Percentiles rank a stretch among this genome's conserved stretches.
Conservation (phyloP, 1,140 invertebrate species). For the Mycetomoellerius zeteki region DNA sequence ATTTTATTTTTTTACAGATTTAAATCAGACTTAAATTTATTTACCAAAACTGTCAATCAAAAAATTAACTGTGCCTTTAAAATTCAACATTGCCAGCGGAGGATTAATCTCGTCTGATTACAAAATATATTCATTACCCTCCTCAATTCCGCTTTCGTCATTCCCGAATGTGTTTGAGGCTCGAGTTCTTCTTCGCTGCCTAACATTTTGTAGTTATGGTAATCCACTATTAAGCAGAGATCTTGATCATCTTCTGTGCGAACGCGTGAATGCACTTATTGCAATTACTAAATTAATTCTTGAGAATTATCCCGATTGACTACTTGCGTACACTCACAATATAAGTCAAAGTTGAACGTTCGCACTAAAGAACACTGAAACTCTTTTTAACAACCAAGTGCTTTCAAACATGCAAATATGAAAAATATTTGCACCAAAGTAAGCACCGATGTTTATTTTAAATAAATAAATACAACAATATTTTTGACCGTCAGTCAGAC, state of each 20-base stretch:
- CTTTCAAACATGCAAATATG: background rate
- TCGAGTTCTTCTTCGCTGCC: conserved; percentile 86
- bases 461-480: background rate
- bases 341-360: background rate
- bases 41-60: no score
- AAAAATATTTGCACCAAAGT: conserved; percentile 12
- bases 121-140: conserved; percentile 78
- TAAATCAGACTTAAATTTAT: no score
- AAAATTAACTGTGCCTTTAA: background rate
- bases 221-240: conserved; percentile 83
- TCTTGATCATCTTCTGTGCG: background rate
- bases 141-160: conserved; percentile 85
- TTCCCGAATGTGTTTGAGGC: conserved; percentile 80
- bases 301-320: background rate
- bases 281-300: conserved; percentile 25
- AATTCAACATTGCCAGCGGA: no score
- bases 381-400: background rate
- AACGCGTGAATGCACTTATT: conserved; percentile 26
- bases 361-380: conserved; percentile 5
- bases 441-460: background rate
- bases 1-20: no score
- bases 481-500: background rate
- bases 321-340: background rate
- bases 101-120: background rate
- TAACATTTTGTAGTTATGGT: conserved; percentile 85